These are phyloP conservation scores for Gallinago paraguaiae DNA, from an alignment of 2,113 vertebrate species.

Conservation along the genomic window DNA sequence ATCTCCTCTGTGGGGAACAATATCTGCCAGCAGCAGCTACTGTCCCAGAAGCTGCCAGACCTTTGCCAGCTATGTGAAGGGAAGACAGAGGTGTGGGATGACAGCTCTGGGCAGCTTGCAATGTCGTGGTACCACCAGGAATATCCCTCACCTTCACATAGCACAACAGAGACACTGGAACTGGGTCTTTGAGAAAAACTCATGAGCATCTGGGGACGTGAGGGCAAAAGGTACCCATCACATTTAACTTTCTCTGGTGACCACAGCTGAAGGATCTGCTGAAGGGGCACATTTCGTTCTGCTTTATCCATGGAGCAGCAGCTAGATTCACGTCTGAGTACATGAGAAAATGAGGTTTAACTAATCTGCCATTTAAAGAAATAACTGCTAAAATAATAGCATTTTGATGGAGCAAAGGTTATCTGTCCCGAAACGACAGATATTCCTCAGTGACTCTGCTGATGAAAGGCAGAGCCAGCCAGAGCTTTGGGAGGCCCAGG, in stretches of 20 bases:
- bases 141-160: background rate
- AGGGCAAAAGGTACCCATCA: background rate
- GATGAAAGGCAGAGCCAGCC: background rate
- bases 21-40: background rate
- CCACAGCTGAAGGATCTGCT: background rate
- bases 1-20: background rate
- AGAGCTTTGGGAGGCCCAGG: background rate
- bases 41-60: background rate
- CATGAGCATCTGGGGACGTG: background rate
- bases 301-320: background rate
- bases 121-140: too few relatives aligned
- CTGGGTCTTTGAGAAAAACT: background rate
- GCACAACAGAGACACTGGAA: background rate
- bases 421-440: background rate
- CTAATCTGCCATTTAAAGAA: background rate
- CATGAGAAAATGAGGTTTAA: background rate
- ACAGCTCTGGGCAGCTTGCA: background rate
- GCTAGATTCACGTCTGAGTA: accelerated
- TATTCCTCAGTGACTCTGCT: background rate
- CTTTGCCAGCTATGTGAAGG: accelerated
- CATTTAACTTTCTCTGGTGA: accelerated
- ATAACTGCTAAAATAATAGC: constrained; percentile 11
- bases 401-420: constrained; percentile 10
- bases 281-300: background rate
- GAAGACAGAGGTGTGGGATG: background rate